Evolutionary conservation across 1,140 invertebrate genomes (phyloP), one percentile per base, ranked within the genome.

Genomic region (Ceratina calcarata): DNA sequence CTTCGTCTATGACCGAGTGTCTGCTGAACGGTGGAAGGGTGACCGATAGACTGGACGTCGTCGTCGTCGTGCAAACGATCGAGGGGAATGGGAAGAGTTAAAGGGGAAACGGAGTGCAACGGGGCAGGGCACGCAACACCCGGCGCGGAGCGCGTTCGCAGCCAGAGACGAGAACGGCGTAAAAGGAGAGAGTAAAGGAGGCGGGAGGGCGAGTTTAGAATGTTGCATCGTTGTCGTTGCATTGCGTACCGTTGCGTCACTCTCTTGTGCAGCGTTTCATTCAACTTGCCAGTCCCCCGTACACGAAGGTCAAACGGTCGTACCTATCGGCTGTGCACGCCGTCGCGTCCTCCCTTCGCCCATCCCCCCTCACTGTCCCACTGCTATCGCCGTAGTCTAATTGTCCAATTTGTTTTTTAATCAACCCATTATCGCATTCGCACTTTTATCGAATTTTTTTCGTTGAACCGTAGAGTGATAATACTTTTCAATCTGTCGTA

Each of bases 241-340:
- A 64, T 79, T 78, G 82, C 79, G 78, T 78, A 84, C 70, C 82
- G 88, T 88, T 92, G 90, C 92, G 90, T 92, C 90, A 91, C 84
- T 89, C 83, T 75, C 82, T 64, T 83, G 78, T 77, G 79, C 71
- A 73, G 81, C 87, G 88, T 91, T 93, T 92, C 92, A 93, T 93
- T 93, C 91, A 92, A 88, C 84, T 90, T 89, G 84, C 37, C 81
- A 83, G 71, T 75, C 77, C 71, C 82, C 88, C 87, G 86, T 83
- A 79, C 37, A 45, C 90, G 91, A 93, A 93, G 91, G 92, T 92
- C 92, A 92, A 91, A 89, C 91, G 89, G 89, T 91, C 91, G 89
- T 83, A 86, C 58, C 78, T 83, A 79, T 83, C 73, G 71, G 71
- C 65, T 37, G 20, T 24, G 15, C 32, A 58, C 57, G 24, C 57